Percentiles rank a stretch among this genome's conserved stretches.
phyloP scores from a whole-genome alignment of 2,888 invertebrate genomes.

The Cotesia congregata region DNA sequence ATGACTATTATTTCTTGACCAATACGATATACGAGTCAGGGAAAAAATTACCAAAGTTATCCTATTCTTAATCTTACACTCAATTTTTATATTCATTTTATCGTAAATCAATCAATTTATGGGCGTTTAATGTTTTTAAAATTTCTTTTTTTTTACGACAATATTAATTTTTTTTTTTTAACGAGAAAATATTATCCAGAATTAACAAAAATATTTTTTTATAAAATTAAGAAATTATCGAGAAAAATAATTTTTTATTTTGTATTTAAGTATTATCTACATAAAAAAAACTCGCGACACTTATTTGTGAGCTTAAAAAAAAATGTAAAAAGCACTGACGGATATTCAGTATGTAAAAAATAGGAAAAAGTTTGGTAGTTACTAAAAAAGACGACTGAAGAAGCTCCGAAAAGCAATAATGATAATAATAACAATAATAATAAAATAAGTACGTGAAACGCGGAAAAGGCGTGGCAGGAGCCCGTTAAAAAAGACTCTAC shows the following conservation, averaged over 20 bases:
- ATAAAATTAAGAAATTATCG: no score
- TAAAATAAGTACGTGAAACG: slow-evolving; percentile 38
- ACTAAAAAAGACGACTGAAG: slow-evolving; percentile 19
- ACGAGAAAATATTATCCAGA: no score
- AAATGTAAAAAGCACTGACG: not conserved
- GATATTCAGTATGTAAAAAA: slow-evolving; percentile 19
- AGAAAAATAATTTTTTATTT: no score
- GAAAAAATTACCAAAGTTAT: not conserved
- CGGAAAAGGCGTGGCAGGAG: slow-evolving; percentile 44
- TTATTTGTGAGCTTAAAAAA: not conserved
- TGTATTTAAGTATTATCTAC: not conserved
- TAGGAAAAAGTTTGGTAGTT: slow-evolving; percentile 3
- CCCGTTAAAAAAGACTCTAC: slow-evolving; percentile 39
- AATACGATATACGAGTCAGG: not conserved
- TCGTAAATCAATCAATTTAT: not conserved
- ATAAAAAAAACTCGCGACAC: not conserved
- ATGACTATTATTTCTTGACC: not conserved
- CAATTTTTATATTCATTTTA: not conserved
- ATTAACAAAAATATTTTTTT: no score
- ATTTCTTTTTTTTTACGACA: not conserved
- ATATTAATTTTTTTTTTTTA: no score
- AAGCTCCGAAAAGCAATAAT: not conserved
- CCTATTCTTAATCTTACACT: not conserved
- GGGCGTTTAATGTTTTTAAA: not conserved
- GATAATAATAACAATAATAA: slow-evolving; percentile 14